Conservation (phyloP, 2,797 vertebrate species). For the Chromobotia macracanthus region DNA sequence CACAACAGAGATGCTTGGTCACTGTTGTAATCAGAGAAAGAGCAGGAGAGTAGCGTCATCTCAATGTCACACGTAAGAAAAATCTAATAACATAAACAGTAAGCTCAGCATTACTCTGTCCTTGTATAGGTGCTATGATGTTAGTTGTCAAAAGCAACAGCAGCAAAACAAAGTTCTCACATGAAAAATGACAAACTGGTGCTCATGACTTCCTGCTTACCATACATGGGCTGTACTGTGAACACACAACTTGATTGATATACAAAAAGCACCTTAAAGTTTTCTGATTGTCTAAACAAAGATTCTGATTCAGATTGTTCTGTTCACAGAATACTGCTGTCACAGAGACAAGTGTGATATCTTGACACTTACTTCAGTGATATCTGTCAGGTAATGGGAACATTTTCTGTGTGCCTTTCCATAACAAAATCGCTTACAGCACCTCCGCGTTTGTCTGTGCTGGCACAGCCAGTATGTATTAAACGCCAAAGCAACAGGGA, state of each 20-base stretch:
- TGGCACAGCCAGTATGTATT: background rate
- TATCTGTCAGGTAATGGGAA: background rate
- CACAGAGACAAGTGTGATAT: background rate
- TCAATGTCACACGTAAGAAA: background rate
- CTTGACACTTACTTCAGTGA: background rate
- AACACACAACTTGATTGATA: background rate
- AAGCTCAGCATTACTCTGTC: too few species aligned
- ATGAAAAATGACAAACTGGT: background rate
- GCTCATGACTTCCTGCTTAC: background rate
- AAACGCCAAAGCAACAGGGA: background rate
- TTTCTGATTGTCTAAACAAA: background rate
- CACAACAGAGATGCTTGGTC: background rate
- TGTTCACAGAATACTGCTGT: background rate
- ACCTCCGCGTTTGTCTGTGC: background rate
- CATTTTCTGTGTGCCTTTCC: background rate
- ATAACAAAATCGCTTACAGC: background rate
- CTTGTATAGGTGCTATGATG: background rate
- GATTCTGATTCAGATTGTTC: background rate
- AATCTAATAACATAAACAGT: too few species aligned
- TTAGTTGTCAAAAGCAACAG: background rate
- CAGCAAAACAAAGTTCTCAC: background rate
- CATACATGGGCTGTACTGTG: background rate
- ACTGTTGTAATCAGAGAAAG: too few species aligned
- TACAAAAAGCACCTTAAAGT: background rate
- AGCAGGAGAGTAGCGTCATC: background rate